A percentile compares a stretch with the other conserved stretches of the same genome.
phyloP scores from a whole-genome alignment of 2,113 vertebrate species.

The Nannospalax galili region DNA sequence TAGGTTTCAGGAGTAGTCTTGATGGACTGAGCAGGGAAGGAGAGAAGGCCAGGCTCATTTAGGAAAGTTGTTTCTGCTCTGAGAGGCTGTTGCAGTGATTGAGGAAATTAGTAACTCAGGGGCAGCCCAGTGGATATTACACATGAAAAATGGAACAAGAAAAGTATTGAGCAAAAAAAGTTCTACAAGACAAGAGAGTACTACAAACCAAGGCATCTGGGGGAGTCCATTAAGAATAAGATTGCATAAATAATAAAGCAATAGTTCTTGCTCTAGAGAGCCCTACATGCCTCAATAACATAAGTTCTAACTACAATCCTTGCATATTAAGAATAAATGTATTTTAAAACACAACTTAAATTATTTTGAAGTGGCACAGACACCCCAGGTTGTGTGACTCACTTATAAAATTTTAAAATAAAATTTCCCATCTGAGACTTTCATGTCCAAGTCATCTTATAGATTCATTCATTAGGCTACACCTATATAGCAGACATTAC shows the following conservation, averaged over 20 bases:
- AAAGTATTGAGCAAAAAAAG: background rate
- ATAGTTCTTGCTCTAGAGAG: background rate
- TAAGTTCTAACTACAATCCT: constrained; percentile 13
- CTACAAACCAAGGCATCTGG: background rate
- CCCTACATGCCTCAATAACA: background rate
- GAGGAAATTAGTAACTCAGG: background rate
- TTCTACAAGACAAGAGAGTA: background rate
- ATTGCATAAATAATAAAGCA: background rate
- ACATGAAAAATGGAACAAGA: background rate
- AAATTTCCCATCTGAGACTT: background rate
- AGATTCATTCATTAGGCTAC: background rate
- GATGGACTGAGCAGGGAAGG: background rate
- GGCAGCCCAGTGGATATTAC: too few species aligned
- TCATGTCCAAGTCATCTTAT: background rate
- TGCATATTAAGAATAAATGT: background rate
- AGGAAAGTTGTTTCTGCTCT: background rate
- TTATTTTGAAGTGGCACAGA: background rate
- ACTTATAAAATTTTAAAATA: background rate
- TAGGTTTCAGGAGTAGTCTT: background rate
- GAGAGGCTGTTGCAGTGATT: background rate
- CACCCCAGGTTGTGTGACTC: too few species aligned
- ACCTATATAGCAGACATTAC: background rate
- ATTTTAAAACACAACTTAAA: background rate
- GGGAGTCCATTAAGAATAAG: background rate
- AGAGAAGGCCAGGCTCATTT: background rate